These are phyloP conservation scores for Acanthosepion pharaonis DNA, from an alignment of 2,888 invertebrate genomes.

Conservation along the genomic window DNA sequence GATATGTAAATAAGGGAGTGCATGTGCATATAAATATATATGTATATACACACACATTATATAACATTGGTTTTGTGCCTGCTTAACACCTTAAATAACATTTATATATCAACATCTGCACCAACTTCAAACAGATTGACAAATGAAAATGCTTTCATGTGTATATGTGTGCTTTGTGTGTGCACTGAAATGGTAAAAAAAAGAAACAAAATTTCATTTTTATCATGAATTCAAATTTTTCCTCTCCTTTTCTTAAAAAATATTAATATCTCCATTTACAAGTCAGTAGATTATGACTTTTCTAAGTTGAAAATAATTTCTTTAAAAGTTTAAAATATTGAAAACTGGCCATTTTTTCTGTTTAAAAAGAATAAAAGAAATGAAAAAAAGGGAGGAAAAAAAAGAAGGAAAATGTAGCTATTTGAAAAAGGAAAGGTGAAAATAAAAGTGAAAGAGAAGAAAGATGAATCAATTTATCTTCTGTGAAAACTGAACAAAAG, in stretches of 20 bases:
- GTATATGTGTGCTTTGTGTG: background rate
- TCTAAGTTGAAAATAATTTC: background rate
- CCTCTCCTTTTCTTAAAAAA: background rate
- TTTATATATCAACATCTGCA: conserved; percentile 25
- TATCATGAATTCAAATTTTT: background rate
- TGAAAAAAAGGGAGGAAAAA: background rate
- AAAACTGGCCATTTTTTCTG: conserved; percentile 21
- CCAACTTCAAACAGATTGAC: conserved; percentile 23
- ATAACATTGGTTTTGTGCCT: background rate
- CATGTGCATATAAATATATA: background rate
- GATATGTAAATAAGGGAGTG: background rate
- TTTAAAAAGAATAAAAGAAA: background rate
- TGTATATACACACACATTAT: background rate
- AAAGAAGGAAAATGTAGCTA: background rate
- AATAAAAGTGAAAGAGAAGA: conserved; percentile 14
- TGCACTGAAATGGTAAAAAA: conserved; percentile 20
- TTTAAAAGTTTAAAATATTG: background rate
- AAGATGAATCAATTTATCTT: background rate
- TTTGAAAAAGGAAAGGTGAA: background rate
- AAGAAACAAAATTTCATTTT: background rate
- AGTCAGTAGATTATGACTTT: conserved; percentile 44
- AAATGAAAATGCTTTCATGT: conserved; percentile 3
- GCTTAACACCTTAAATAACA: conserved; percentile 36
- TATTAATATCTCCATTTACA: conserved; percentile 23
- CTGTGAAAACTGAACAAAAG: conserved; percentile 33